Percentiles rank a stretch among this genome's conserved stretches.
These are phyloP conservation scores for Neuroscelio doddi DNA, from an alignment of 2,888 invertebrate genomes.

Conservation along the genomic window DNA sequence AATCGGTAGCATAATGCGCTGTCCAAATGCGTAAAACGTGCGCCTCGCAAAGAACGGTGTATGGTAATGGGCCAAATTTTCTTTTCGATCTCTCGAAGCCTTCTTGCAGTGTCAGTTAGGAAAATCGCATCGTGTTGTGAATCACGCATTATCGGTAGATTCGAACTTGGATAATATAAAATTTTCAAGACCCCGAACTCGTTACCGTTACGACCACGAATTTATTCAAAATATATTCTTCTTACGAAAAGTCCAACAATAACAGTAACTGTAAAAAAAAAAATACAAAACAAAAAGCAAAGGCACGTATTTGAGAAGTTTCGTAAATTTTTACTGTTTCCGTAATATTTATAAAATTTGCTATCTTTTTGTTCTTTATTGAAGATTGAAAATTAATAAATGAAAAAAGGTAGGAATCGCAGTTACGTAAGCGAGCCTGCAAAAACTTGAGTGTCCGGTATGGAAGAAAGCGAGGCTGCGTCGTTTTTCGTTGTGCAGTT, in stretches of 20 bases:
- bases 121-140: conserved; percentile 38
- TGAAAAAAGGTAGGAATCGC: conserved; percentile 10
- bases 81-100: conserved; percentile 17
- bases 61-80: conserved; percentile 41
- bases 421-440: conserved; percentile 11
- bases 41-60: conserved; percentile 37
- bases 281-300: background rate
- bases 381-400: no score
- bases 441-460: background rate
- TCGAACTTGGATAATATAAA: conserved; percentile 37
- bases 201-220: conserved; percentile 34
- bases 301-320: conserved; percentile 4
- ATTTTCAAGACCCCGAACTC: conserved; percentile 34
- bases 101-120: conserved; percentile 36
- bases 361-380: no score
- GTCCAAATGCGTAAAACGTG: conserved; percentile 43
- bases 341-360: no score
- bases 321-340: no score
- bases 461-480: conserved; percentile 3
- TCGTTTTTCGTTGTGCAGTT: conserved; percentile 16
- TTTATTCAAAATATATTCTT: conserved; percentile 25
- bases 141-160: conserved; percentile 38
- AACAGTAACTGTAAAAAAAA: background rate
- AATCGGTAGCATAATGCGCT: conserved; percentile 31
- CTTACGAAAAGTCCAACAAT: background rate